phyloP scores from a whole-genome alignment of 2,797 vertebrate species.

The Neoniphon sammara region DNA sequence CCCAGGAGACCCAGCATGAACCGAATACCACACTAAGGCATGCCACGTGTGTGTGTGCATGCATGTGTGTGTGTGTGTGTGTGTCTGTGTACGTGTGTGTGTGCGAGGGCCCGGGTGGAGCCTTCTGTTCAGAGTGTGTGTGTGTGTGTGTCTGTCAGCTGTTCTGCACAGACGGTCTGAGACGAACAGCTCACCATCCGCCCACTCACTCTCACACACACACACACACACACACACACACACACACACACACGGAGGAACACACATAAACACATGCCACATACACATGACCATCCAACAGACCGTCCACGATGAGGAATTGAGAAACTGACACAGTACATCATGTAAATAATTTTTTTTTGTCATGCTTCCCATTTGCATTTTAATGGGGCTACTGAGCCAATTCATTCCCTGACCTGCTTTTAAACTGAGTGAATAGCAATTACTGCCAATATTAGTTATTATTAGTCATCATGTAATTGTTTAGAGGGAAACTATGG shows the following conservation, averaged over 20 bases:
- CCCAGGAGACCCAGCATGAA: slow-evolving; percentile 67
- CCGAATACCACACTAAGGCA: slow-evolving; percentile 66
- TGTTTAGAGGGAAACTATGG: slow-evolving; percentile 25
- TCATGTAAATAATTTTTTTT: slow-evolving; percentile 51
- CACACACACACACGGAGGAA: slow-evolving; percentile 37
- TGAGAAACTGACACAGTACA: slow-evolving; percentile 41
- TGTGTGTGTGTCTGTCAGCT: slow-evolving; percentile 75
- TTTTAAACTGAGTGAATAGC: slow-evolving; percentile 54
- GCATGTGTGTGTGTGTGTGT: slow-evolving; percentile 22
- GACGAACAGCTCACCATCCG: slow-evolving; percentile 69
- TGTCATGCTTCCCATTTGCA: slow-evolving; percentile 31
- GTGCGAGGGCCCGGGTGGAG: slow-evolving; percentile 65
- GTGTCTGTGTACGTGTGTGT: slow-evolving; percentile 36
- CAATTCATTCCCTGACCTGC: slow-evolving; percentile 51
- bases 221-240: too few species aligned
- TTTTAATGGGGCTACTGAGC: slow-evolving; percentile 37
- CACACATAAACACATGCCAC: slow-evolving; percentile 56
- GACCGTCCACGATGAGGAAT: slow-evolving; percentile 31
- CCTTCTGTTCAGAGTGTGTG: slow-evolving; percentile 73
- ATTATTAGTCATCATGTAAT: slow-evolving; percentile 49
- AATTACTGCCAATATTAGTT: slow-evolving; percentile 45
- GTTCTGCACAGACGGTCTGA: slow-evolving; percentile 79
- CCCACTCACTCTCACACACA: slow-evolving; percentile 52
- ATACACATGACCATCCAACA: slow-evolving; percentile 56
- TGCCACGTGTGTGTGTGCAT: slow-evolving; percentile 48